These are phyloP conservation scores for Atherix ibis DNA, from an alignment of 2,888 invertebrate genomes.

Conservation along the genomic window DNA sequence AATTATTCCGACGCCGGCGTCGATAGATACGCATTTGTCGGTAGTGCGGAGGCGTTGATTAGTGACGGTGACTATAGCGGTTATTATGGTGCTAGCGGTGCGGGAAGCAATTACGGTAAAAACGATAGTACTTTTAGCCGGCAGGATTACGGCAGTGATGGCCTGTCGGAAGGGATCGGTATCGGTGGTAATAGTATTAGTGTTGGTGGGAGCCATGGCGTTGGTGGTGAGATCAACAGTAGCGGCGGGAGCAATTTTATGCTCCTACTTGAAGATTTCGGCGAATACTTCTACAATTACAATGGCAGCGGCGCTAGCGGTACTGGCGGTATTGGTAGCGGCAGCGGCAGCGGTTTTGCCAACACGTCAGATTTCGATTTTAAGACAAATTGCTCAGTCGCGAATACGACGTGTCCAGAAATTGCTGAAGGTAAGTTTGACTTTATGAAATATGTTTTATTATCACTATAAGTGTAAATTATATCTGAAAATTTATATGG, in stretches of 20 bases:
- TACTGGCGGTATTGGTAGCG: background rate
- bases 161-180: no score
- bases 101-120: conserved; percentile 6
- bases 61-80: conserved; percentile 6
- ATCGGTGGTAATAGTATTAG: background rate
- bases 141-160: conserved; percentile 8
- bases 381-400: conserved; percentile 26
- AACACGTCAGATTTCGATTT: conserved; percentile 27
- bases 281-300: conserved; percentile 54
- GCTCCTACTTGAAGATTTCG: conserved; percentile 58
- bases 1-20: conserved; percentile 1
- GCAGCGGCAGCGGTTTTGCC: conserved; percentile 19
- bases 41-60: conserved; percentile 14
- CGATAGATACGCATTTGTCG: conserved; percentile 19
- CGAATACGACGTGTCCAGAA: conserved; percentile 25
- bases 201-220: conserved; percentile 4
- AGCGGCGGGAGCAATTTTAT: conserved; percentile 35
- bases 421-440: conserved; percentile 20
- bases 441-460: background rate
- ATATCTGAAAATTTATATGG: no score
- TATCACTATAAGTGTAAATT: no score
- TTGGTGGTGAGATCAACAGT: conserved; percentile 2
- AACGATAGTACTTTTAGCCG: background rate
- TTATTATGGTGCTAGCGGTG: conserved; percentile 4
- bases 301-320: conserved; percentile 19